phyloP scores from a whole-genome alignment of 2,888 invertebrate species.

The Physocephala rufipes region DNA sequence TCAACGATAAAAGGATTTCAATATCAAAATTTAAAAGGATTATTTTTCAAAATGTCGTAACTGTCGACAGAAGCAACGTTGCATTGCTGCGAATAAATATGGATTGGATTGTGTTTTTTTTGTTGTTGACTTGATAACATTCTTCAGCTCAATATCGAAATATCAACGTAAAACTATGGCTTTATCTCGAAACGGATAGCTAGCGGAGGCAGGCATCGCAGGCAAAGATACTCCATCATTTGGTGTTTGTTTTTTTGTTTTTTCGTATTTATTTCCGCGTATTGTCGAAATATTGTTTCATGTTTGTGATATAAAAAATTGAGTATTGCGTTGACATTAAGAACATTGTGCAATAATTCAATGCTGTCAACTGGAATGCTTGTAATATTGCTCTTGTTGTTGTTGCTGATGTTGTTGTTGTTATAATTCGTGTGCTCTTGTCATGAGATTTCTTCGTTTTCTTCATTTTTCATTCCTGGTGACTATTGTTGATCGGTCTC shows the following conservation, averaged over 20 bases:
- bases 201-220: background rate
- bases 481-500: conserved; percentile 31
- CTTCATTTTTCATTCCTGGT: background rate
- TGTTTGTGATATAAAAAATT: background rate
- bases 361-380: conserved; percentile 20
- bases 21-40: conserved; percentile 24
- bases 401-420: conserved; percentile 26
- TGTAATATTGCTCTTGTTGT: conserved; percentile 25
- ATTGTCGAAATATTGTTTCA: background rate
- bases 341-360: conserved; percentile 19
- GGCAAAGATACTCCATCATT: conserved; percentile 27
- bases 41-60: conserved; percentile 19
- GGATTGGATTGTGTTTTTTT: too few species aligned
- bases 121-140: too few species aligned
- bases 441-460: too few species aligned
- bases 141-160: too few species aligned
- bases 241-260: too few species aligned
- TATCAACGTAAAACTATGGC: too few species aligned
- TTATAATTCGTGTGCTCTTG: too few species aligned
- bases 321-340: conserved; percentile 18
- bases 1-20: conserved; percentile 23
- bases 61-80: background rate
- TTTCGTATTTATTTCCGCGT: too few species aligned
- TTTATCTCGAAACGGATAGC: too few species aligned
- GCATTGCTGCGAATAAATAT: background rate